phyloP scores from a whole-genome alignment of 2,888 invertebrate genomes.

The Brachylomia viminalis region DNA sequence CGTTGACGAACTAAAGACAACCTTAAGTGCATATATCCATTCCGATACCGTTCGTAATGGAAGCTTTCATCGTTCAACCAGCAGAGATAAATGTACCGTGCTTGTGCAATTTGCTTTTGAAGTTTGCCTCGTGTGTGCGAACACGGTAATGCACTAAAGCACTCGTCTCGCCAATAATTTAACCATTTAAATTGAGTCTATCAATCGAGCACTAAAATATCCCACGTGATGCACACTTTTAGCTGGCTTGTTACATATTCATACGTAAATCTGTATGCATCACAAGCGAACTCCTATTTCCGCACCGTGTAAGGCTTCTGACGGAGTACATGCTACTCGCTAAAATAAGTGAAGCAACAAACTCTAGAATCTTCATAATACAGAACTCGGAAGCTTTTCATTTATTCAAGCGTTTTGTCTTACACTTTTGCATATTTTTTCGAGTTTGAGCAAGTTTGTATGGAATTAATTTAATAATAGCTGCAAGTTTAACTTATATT shows the following conservation, averaged over 20 bases:
- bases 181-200: slow-evolving; percentile 79
- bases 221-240: slow-evolving; percentile 64
- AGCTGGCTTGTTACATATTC: slow-evolving; percentile 68
- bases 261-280: slow-evolving; percentile 64
- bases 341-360: slow-evolving; percentile 61
- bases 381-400: slow-evolving; percentile 70
- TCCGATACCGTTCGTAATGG: slow-evolving; percentile 81
- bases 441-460: slow-evolving; percentile 45
- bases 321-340: slow-evolving; percentile 47
- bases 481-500: slow-evolving; percentile 12
- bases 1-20: slow-evolving; percentile 73
- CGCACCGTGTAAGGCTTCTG: slow-evolving; percentile 54
- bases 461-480: slow-evolving; percentile 42
- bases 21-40: slow-evolving; percentile 87
- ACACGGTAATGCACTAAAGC: slow-evolving; percentile 84
- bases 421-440: slow-evolving; percentile 60
- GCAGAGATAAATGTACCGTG: slow-evolving; percentile 83
- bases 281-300: slow-evolving; percentile 43
- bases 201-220: slow-evolving; percentile 76
- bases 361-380: slow-evolving; percentile 65
- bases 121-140: slow-evolving; percentile 78
- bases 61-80: slow-evolving; percentile 83
- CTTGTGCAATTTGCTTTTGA: slow-evolving; percentile 86
- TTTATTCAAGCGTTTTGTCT: slow-evolving; percentile 70
- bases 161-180: slow-evolving; percentile 77